Evolutionary conservation across 1,140 invertebrate species (phyloP), one percentile per base, ranked within the genome.

Genomic region (Achroia grisella): DNA sequence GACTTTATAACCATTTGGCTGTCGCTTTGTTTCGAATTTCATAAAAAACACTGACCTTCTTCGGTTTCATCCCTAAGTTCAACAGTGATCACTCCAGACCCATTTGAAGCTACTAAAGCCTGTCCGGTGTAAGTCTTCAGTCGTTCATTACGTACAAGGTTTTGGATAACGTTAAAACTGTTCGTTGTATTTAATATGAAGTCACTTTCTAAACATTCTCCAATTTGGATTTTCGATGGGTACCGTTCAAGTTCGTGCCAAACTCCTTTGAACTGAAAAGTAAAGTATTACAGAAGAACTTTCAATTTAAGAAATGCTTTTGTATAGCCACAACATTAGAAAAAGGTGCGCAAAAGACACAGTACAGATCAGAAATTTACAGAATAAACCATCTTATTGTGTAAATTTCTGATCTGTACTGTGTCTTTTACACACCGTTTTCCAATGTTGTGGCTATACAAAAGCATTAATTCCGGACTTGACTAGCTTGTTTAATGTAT

Each of bases 211-310:
- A 59, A 58, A 14, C 80, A 84, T 35, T 73, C 61, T 1, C 77
- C 80, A 2, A 56, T 52, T 54, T 73, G 74, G 0, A 77, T 36
- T 23, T 69, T 63, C 1, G 75, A 81, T 8, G 80, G 80, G 56
- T 64, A 81, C 6, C 77, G 61, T 1, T 69, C 51, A 10, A 69
- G 51, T 55, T 84, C 80, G 31, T 69, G 59, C 80, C 80, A 84
- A 4, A 51, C 44, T 3, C 72, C 77, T n/a, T 44, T 13, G 40
- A 81, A 84, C 77, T 84, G 48, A 15, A 53, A 54, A 1, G 2
- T 3, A 3, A 6, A 6, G 17, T 23, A n/a, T n/a, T n/a, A 23
- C 17, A 23, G 6, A 23, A 23, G 17, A 23, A 3, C 6, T 23
- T 23, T 23, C 2, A 3, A 6, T 23, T 23, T 23, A 3, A 6